Evolutionary conservation across 1,140 invertebrate genomes (phyloP).

Genomic region (Mylabris phalerata): DNA sequence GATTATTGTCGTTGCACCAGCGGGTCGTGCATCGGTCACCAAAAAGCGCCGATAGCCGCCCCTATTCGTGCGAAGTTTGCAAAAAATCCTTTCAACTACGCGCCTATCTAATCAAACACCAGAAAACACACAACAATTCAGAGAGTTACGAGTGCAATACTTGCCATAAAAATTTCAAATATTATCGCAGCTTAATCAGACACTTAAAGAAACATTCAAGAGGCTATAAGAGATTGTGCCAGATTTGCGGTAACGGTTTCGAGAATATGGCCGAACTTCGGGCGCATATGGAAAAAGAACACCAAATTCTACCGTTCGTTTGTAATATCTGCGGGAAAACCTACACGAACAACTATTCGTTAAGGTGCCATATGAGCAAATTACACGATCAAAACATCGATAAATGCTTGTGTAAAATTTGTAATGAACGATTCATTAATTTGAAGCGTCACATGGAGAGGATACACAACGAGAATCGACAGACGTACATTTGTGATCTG

Average conservation of each 20-base stretch:
- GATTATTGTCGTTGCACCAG: slow-evolving; percentile 32
- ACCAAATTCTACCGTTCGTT: slow-evolving; percentile 42
- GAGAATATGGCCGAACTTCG: slow-evolving; percentile 59
- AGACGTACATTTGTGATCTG: slow-evolving; percentile 58
- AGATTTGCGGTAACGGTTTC: slow-evolving; percentile 73
- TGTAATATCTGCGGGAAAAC: slow-evolving; percentile 65
- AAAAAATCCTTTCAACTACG: slow-evolving; percentile 45
- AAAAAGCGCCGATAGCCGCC: slow-evolving; percentile 38
- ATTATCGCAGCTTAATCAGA: slow-evolving; percentile 33
- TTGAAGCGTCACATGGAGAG: slow-evolving; percentile 15
- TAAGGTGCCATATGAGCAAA: slow-evolving; percentile 46
- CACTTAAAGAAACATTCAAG: slow-evolving; percentile 36
- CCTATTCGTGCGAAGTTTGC: slow-evolving; percentile 47
- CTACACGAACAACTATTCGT: slow-evolving; percentile 67
- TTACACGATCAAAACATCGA: too few relatives aligned
- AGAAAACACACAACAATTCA: slow-evolving; percentile 47
- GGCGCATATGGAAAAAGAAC: slow-evolving; percentile 59
- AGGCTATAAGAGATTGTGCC: slow-evolving; percentile 45
- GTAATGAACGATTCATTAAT: too few relatives aligned
- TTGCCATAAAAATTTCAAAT: slow-evolving; percentile 39
- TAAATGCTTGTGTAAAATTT: too few relatives aligned
- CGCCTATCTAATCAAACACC: slow-evolving; percentile 43
- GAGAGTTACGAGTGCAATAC: slow-evolving; percentile 38
- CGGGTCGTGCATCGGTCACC: slow-evolving; percentile 33
- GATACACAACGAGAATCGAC: slow-evolving; percentile 66